Percentiles rank a stretch among this genome's conserved stretches.
phyloP scores from a whole-genome alignment of 2,888 invertebrate genomes.

The Ophion ellenae region DNA sequence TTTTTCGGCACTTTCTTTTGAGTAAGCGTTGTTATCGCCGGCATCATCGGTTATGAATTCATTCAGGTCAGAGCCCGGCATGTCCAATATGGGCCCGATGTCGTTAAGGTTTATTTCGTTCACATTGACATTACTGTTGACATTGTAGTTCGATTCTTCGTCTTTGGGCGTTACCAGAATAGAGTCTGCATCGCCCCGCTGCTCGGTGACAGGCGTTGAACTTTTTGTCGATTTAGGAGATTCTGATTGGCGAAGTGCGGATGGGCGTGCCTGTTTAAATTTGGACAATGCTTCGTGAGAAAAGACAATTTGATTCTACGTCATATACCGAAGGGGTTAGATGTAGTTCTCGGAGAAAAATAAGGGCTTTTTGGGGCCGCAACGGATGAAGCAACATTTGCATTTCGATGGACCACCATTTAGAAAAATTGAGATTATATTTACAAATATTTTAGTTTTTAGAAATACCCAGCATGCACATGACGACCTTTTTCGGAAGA shows the following conservation, averaged over 20 bases:
- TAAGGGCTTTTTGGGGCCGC: no score
- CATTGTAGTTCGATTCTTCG: not conserved
- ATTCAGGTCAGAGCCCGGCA: not conserved
- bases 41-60: not conserved
- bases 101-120: not conserved
- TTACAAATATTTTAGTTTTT: no score
- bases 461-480: no score
- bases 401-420: no score
- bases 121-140: constrained; percentile 16
- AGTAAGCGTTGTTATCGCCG: not conserved
- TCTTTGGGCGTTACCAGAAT: not conserved
- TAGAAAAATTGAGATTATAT: no score
- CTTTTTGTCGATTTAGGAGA: not conserved
- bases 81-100: not conserved
- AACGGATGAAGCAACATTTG: no score
- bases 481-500: no score
- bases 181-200: not conserved
- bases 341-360: no score
- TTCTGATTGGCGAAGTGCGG: constrained; percentile 3
- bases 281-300: constrained; percentile 17
- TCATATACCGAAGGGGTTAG: not conserved
- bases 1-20: not conserved
- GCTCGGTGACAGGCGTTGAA: not conserved
- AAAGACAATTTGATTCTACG: not conserved
- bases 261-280: constrained; percentile 26